Conservation (phyloP, 2,113 vertebrate genomes). For the Panurus biarmicus region DNA sequence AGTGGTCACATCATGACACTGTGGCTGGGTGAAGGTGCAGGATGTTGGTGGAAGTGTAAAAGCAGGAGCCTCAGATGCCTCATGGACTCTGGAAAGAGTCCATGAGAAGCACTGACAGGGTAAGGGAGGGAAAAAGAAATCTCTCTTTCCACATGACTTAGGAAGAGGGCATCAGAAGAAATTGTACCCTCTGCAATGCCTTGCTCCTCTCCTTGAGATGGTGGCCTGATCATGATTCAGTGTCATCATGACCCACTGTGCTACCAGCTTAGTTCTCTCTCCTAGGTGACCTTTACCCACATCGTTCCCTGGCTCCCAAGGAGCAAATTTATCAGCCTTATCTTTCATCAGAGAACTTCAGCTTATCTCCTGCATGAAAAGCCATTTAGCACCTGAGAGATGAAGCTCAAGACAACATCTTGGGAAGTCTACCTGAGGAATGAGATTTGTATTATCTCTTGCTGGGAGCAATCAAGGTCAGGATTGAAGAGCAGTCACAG, state of each 20-base stretch:
- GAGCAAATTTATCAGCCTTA: not conserved
- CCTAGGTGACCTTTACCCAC: not conserved
- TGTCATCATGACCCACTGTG: not conserved
- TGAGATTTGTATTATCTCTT: not conserved
- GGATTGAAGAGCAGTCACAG: not conserved
- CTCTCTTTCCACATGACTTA: not conserved
- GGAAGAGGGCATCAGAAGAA: not conserved
- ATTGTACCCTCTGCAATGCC: not conserved
- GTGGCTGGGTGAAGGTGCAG: not conserved
- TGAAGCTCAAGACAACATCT: not conserved
- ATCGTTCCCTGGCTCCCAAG: rapidly evolving
- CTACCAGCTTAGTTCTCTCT: not conserved
- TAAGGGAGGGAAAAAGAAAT: not conserved
- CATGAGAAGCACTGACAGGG: not conserved
- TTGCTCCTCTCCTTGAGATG: not conserved
- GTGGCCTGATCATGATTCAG: not conserved
- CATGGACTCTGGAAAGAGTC: not conserved
- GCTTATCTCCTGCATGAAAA: not conserved
- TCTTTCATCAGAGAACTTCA: not conserved
- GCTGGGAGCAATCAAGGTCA: not conserved
- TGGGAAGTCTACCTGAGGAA: not conserved
- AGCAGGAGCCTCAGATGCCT: not conserved
- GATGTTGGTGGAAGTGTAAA: not conserved
- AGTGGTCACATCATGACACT: not conserved
- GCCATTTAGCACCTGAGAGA: not conserved